phyloP scores from a whole-genome alignment of 2,888 invertebrate species.

The Aplocera efformata region DNA sequence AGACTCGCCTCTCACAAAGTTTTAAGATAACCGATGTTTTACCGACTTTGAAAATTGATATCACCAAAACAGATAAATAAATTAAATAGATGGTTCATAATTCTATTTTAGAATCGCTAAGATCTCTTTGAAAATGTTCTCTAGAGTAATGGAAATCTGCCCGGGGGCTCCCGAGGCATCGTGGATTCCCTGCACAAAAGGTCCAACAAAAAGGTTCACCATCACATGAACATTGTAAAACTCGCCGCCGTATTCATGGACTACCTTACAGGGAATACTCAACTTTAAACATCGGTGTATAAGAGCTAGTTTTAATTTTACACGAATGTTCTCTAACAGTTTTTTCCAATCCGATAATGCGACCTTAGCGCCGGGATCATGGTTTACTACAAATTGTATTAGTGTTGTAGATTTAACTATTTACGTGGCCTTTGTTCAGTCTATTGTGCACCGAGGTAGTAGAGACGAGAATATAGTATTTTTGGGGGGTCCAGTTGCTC shows the following conservation, averaged over 20 bases:
- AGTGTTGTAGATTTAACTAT: constrained; percentile 78
- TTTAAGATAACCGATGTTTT: too few relatives aligned
- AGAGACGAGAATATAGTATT: too few relatives aligned
- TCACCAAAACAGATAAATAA: too few relatives aligned
- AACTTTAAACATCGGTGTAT: constrained; percentile 40
- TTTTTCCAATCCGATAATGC: constrained; percentile 80
- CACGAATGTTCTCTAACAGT: constrained; percentile 62
- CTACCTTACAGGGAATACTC: constrained; percentile 46
- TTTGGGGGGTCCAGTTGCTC: too few relatives aligned
- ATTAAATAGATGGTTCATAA: not conserved
- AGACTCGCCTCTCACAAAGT: too few relatives aligned
- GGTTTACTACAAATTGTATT: constrained; percentile 81
- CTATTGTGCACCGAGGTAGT: constrained; percentile 13
- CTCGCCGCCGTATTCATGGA: constrained; percentile 63
- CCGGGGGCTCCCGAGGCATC: constrained; percentile 68
- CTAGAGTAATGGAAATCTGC: constrained; percentile 77
- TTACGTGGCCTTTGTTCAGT: constrained; percentile 47
- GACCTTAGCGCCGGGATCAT: constrained; percentile 78
- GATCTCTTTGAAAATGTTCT: constrained; percentile 62
- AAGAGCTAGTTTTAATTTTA: constrained; percentile 48
- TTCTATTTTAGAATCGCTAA: constrained; percentile 53
- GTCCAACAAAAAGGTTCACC: constrained; percentile 76
- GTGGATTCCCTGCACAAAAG: constrained; percentile 73
- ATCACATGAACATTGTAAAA: constrained; percentile 79
- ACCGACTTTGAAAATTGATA: too few relatives aligned